Conservation (phyloP, 2,888 invertebrate species). For the Aelia acuminata region DNA sequence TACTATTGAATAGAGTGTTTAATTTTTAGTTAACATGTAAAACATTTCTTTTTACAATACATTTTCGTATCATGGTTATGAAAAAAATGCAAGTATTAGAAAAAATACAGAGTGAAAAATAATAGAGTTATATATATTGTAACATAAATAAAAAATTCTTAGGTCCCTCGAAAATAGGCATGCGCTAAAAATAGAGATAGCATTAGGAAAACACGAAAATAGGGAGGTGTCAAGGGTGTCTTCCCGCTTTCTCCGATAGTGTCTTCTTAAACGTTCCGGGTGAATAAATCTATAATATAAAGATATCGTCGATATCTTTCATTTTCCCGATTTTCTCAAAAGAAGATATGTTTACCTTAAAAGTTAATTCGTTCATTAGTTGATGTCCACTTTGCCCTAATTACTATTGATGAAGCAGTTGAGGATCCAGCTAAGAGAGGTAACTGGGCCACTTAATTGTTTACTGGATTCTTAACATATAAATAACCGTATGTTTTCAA, state of each 20-base stretch:
- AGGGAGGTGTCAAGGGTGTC: conserved; percentile 8
- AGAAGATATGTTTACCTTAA: not conserved
- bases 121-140: not conserved
- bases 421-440: not conserved
- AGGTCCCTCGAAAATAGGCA: not conserved
- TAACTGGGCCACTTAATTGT: not conserved
- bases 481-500: not conserved
- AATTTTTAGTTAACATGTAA: too few species aligned
- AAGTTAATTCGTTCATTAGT: not conserved
- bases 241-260: not conserved
- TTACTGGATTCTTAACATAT: not conserved
- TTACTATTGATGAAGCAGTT: not conserved
- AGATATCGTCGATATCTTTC: not conserved
- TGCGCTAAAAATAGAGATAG: not conserved
- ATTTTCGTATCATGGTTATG: too few species aligned
- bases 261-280: not conserved
- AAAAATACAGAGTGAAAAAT: not conserved
- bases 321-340: not conserved
- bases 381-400: not conserved
- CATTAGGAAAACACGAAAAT: conserved; percentile 10
- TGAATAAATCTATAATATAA: not conserved
- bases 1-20: too few species aligned
- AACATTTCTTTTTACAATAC: too few species aligned
- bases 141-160: not conserved
- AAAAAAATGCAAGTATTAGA: too few species aligned